These are phyloP conservation scores for Eumerus sabulonum DNA, from an alignment of 2,888 invertebrate species.

Conservation along the genomic window DNA sequence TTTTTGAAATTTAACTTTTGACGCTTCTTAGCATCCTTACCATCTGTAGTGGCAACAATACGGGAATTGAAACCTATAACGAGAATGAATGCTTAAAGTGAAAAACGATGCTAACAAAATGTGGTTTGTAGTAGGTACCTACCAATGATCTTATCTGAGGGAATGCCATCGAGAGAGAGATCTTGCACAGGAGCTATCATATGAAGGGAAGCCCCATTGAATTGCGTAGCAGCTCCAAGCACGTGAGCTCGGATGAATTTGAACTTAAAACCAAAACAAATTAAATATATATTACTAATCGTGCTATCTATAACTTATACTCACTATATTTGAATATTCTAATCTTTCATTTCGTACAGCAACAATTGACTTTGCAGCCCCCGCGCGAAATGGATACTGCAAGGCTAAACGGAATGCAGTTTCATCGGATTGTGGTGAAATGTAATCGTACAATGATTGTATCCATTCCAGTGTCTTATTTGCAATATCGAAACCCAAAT, in stretches of 20 bases:
- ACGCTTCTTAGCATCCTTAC: constrained; percentile 82
- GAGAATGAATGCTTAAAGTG: not conserved
- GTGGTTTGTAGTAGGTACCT: no score
- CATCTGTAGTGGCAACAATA: constrained; percentile 84
- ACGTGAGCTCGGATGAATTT: constrained; percentile 73
- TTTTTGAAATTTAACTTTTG: constrained; percentile 80
- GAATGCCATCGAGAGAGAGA: constrained; percentile 79
- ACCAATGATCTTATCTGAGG: constrained; percentile 77
- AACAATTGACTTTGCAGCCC: constrained; percentile 87
- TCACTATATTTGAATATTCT: constrained; percentile 77
- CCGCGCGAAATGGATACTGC: constrained; percentile 87
- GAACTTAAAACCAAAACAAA: constrained; percentile 71
- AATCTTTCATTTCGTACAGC: constrained; percentile 84
- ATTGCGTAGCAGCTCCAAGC: constrained; percentile 78
- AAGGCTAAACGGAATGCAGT: constrained; percentile 83
- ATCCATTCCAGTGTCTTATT: constrained; percentile 73
- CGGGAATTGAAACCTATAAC: constrained; percentile 81
- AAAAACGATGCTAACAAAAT: no score
- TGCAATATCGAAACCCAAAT: constrained; percentile 65
- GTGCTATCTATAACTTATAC: constrained; percentile 19
- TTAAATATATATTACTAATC: not conserved
- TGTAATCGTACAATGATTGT: constrained; percentile 69
- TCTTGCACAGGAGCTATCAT: constrained; percentile 82
- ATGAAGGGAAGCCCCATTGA: constrained; percentile 82
- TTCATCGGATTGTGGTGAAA: constrained; percentile 79